Percentiles rank a stretch among this genome's conserved stretches.
Conservation (phyloP, 2,113 vertebrate genomes). For the Pristiophorus japonicus region DNA sequence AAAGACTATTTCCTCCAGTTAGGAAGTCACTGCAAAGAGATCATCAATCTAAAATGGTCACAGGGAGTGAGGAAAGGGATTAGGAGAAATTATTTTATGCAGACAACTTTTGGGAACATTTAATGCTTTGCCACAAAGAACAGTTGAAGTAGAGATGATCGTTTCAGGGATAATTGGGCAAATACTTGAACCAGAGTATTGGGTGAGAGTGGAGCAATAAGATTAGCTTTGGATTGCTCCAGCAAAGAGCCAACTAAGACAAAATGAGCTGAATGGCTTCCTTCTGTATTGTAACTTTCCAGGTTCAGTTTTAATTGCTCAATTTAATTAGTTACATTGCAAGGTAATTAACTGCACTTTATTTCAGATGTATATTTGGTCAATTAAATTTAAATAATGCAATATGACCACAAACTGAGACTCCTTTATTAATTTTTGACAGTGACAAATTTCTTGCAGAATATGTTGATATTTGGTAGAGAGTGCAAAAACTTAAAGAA, state of each 20-base stretch:
- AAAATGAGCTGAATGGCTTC: not conserved
- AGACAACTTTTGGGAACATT: not conserved
- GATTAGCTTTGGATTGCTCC: not conserved
- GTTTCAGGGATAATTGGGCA: not conserved
- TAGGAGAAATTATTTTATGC: not conserved
- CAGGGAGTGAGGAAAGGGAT: not conserved
- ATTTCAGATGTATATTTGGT: not conserved
- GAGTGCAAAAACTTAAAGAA: not conserved
- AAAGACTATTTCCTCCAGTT: not conserved
- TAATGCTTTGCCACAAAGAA: not conserved
- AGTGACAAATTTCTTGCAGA: not conserved
- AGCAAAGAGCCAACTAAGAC: no score
- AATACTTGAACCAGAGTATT: not conserved
- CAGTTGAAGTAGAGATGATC: not conserved
- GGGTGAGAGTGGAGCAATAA: not conserved
- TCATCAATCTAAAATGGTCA: not conserved
- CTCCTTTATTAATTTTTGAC: not conserved
- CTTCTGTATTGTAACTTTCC: not conserved
- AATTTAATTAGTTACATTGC: not conserved
- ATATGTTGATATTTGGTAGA: not conserved
- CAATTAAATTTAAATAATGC: not conserved
- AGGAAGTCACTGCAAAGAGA: not conserved
- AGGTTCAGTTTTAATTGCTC: not conserved
- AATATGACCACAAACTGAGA: not conserved
- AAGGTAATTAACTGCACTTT: not conserved